These are phyloP conservation scores for Brachyopa scutellaris DNA, from an alignment of 2,888 invertebrate genomes.

Conservation along the genomic window DNA sequence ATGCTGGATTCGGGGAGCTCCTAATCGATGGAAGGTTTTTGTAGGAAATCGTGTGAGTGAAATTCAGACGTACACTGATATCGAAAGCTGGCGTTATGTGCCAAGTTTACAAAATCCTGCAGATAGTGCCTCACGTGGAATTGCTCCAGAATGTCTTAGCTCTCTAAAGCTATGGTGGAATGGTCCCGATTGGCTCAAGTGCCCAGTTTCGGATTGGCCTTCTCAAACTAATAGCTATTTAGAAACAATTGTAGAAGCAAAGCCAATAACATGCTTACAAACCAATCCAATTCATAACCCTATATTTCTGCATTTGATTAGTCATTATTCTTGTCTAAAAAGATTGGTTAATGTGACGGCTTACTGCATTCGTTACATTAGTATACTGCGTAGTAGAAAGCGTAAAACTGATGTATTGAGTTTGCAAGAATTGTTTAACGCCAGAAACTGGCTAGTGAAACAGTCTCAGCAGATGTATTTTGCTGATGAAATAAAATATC, in stretches of 20 bases:
- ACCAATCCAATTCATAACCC: no score
- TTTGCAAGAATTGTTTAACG: background rate
- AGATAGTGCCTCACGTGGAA: background rate
- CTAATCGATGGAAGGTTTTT: background rate
- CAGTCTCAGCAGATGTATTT: background rate
- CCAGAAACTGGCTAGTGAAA: background rate
- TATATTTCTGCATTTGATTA: no score
- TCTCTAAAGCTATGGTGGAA: no score
- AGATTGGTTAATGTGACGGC: background rate
- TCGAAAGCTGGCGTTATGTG: no score
- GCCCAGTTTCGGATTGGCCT: no score
- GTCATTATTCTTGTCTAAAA: no score
- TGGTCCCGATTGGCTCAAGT: no score
- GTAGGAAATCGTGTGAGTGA: background rate
- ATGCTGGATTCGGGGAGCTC: background rate
- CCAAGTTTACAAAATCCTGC: background rate
- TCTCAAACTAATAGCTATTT: no score
- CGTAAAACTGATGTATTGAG: background rate
- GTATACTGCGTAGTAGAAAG: background rate
- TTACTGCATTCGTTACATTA: background rate
- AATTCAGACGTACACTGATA: no score
- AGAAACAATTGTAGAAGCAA: no score
- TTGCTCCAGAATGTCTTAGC: background rate
- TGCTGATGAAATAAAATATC: background rate
- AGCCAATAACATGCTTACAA: no score